phyloP scores from a whole-genome alignment of 1,140 invertebrate species.

The Megalonaias nervosa region DNA sequence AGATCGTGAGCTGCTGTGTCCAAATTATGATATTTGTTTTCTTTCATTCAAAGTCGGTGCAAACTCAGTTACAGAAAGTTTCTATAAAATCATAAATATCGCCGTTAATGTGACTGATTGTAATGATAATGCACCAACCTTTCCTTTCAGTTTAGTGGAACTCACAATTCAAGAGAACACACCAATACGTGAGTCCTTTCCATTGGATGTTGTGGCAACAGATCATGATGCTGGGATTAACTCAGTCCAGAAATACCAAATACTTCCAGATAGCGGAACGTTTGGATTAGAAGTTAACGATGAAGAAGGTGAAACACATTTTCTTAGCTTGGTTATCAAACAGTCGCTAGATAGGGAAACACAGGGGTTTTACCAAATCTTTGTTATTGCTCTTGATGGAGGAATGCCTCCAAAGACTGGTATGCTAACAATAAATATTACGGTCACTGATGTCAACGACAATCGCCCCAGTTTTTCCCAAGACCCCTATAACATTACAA shows the following conservation, averaged over 20 bases:
- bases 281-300: conserved; percentile 47
- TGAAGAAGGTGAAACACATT: conserved; percentile 47
- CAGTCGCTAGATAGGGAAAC: conserved; percentile 50
- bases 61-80: conserved; percentile 27
- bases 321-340: conserved; percentile 43
- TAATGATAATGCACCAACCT: conserved; percentile 71
- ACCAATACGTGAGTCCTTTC: conserved; percentile 5
- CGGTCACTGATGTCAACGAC: conserved; percentile 92
- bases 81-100: conserved; percentile 70
- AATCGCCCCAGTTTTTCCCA: conserved; percentile 85
- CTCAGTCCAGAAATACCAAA: conserved; percentile 48
- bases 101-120: conserved; percentile 75
- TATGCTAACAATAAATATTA: conserved; percentile 78
- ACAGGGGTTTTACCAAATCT: conserved; percentile 37
- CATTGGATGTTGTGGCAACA: conserved; percentile 79
- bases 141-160: conserved; percentile 94
- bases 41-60: conserved; percentile 10
- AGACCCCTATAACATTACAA: conserved; percentile 70
- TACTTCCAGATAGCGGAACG: conserved; percentile 31
- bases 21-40: conserved; percentile 4
- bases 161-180: conserved; percentile 68
- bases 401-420: conserved; percentile 39
- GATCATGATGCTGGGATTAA: conserved; percentile 82
- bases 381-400: conserved; percentile 38
- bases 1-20: conserved; percentile 19